These are phyloP conservation scores for Diarsia rubi DNA, from an alignment of 2,888 invertebrate genomes.

Conservation along the genomic window DNA sequence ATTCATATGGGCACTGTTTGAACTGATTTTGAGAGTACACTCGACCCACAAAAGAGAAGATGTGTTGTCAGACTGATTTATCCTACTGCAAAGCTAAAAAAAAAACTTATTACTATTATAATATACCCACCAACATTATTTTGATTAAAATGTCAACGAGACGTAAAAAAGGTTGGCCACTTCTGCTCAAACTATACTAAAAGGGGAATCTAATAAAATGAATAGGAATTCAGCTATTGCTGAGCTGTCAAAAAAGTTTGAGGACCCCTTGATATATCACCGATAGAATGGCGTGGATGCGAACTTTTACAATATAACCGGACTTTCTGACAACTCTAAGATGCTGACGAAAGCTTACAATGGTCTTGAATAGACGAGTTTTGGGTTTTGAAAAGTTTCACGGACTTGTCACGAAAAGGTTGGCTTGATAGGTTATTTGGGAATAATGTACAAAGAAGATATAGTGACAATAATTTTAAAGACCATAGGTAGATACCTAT, in stretches of 20 bases:
- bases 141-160: neutral
- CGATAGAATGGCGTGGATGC: slow-evolving; percentile 33
- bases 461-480: no score
- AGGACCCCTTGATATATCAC: slow-evolving; percentile 60
- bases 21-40: neutral
- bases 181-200: slow-evolving; percentile 30
- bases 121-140: neutral
- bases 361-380: slow-evolving; percentile 50
- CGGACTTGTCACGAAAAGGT: slow-evolving; percentile 17
- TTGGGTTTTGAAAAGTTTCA: slow-evolving; percentile 22
- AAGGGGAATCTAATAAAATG: slow-evolving; percentile 60
- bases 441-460: neutral
- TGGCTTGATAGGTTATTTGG: neutral
- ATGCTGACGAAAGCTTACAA: slow-evolving; percentile 57
- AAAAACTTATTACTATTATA: no score
- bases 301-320: slow-evolving; percentile 67
- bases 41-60: neutral
- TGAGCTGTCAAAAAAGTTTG: slow-evolving; percentile 65
- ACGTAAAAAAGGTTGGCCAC: neutral
- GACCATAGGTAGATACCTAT: no score
- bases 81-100: neutral
- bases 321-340: slow-evolving; percentile 57
- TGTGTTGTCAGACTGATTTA: neutral
- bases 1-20: neutral
- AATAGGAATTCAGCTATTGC: slow-evolving; percentile 64